phyloP scores from a whole-genome alignment of 2,113 vertebrate species.

The Oreocharis arfaki region DNA sequence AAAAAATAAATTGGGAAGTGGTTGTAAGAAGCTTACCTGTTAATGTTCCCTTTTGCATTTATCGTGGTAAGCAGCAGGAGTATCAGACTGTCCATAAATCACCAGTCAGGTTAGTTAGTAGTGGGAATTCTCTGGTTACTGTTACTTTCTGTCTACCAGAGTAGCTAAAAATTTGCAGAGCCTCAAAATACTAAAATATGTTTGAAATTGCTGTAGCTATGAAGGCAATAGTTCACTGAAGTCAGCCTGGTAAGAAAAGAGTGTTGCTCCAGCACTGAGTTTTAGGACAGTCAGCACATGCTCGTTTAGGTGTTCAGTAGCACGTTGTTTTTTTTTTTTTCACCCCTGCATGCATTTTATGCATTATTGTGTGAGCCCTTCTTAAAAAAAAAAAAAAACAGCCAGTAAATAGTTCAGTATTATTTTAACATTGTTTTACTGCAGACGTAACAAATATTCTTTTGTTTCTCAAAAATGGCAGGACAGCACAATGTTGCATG shows the following conservation, averaged over 20 bases:
- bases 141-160: conserved; percentile 33
- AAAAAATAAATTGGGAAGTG: conserved; percentile 38
- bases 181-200: conserved; percentile 40
- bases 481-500: not conserved
- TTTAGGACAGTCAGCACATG: not conserved
- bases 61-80: not conserved
- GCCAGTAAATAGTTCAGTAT: not conserved
- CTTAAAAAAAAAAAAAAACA: not conserved
- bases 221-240: not conserved
- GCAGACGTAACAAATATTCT: conserved; percentile 60
- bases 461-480: conserved; percentile 69
- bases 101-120: conserved; percentile 36
- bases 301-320: not conserved
- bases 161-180: conserved; percentile 51
- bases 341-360: not conserved
- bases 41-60: not conserved
- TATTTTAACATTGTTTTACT: conserved; percentile 2
- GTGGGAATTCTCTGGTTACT: conserved; percentile 35
- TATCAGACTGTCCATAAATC: not conserved
- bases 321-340: not conserved
- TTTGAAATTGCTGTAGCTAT: conserved; percentile 28
- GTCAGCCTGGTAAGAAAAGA: not conserved
- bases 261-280: not conserved
- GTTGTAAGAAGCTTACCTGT: not conserved
- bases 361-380: not conserved